Percentiles rank a stretch among this genome's conserved stretches.
phyloP scores from a whole-genome alignment of 1,140 invertebrate genomes.

The Hycleus phaleratus region DNA sequence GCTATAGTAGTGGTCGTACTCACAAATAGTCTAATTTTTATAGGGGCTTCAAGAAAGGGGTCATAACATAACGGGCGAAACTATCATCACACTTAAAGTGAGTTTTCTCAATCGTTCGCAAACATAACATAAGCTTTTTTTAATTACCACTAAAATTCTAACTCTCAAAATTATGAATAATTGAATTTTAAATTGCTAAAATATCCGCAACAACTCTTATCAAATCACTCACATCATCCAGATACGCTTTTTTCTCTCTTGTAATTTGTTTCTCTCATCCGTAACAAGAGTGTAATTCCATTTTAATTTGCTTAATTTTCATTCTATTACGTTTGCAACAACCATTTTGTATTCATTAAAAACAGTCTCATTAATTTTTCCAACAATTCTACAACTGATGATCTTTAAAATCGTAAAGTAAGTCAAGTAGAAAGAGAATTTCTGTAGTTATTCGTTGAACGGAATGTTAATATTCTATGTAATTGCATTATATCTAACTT shows the following conservation, averaged over 20 bases:
- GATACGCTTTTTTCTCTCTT: no score
- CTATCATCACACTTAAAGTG: conserved; percentile 85
- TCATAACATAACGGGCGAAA: conserved; percentile 80
- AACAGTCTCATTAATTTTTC: conserved; percentile 11
- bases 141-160: background rate
- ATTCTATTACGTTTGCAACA: conserved; percentile 2
- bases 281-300: no score
- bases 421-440: conserved; percentile 1
- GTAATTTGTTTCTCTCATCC: no score
- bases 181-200: background rate
- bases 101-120: conserved; percentile 43
- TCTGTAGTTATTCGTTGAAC: conserved; percentile 4
- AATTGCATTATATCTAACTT: background rate
- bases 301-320: no score
- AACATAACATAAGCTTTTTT: background rate
- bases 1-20: conserved; percentile 29
- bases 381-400: conserved; percentile 9
- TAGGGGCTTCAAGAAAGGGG: conserved; percentile 81
- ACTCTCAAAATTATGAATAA: background rate
- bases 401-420: conserved; percentile 8
- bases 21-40: conserved; percentile 44
- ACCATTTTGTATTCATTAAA: conserved; percentile 3
- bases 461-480: background rate
- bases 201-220: no score
- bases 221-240: no score